Conservation (phyloP, 1,140 invertebrate species). For the Orius laevigatus region DNA sequence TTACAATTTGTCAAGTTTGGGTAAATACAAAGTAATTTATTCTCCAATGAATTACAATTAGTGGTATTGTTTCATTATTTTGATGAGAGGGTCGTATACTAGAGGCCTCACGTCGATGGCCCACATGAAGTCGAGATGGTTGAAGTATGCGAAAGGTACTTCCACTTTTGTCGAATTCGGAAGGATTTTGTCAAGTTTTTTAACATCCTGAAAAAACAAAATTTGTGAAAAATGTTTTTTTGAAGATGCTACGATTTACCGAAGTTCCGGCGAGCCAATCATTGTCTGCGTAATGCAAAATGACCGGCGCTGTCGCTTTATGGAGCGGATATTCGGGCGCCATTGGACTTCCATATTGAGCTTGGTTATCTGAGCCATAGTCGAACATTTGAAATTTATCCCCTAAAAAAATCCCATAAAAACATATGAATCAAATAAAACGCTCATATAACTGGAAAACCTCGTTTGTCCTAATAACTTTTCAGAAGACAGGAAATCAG, state of each 20-base stretch:
- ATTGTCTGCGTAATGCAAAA: conserved; percentile 48
- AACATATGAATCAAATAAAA: too few relatives aligned
- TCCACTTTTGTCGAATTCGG: conserved; percentile 27
- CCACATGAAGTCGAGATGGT: conserved; percentile 54
- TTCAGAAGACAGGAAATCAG: too few relatives aligned
- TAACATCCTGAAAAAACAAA: conserved; percentile 36
- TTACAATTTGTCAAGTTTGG: too few relatives aligned
- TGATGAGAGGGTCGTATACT: conserved; percentile 42
- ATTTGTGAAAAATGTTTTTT: conserved; percentile 1
- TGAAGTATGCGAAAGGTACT: conserved; percentile 33
- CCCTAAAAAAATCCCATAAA: conserved; percentile 16
- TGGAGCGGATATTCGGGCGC: conserved; percentile 42
- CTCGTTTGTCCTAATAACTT: too few relatives aligned
- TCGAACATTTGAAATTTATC: conserved; percentile 35
- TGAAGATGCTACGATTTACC: conserved; percentile 24
- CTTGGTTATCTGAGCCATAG: conserved; percentile 33
- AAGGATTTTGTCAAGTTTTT: conserved; percentile 31
- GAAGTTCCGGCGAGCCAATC: conserved; percentile 46
- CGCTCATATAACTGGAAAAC: too few relatives aligned
- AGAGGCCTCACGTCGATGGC: conserved; percentile 38
- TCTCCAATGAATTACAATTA: too few relatives aligned
- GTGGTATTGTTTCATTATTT: too few relatives aligned
- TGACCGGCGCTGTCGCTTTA: conserved; percentile 43
- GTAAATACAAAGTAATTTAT: too few relatives aligned
- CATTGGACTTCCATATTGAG: conserved; percentile 31